These are phyloP conservation scores for Drosophila littoralis DNA, from an alignment of 1,140 invertebrate genomes.

Conservation along the genomic window DNA sequence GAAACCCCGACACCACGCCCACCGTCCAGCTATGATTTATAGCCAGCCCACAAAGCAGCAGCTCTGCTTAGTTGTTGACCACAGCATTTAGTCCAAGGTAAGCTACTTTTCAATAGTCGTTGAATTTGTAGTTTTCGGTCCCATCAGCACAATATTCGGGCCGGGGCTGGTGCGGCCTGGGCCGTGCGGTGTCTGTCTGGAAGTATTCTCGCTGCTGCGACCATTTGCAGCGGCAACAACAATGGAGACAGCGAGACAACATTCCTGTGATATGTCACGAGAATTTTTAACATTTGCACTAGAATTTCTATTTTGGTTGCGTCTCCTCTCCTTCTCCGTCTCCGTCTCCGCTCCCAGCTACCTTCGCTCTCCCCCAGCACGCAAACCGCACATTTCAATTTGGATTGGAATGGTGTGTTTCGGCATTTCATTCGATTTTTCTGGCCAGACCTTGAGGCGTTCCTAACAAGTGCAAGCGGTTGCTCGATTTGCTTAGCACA, in stretches of 20 bases:
- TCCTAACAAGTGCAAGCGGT: slow-evolving; percentile 35
- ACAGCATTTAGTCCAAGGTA: slow-evolving; percentile 66
- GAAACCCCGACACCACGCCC: slow-evolving; percentile 60
- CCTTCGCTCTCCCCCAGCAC: slow-evolving; percentile 6
- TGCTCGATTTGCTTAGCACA: slow-evolving; percentile 17
- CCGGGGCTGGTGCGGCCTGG: background rate
- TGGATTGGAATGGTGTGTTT: slow-evolving; percentile 15
- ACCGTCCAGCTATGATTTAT: slow-evolving; percentile 62
- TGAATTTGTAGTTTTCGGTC: slow-evolving; percentile 40
- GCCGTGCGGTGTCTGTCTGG: slow-evolving; percentile 39
- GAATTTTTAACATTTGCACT: slow-evolving; percentile 73
- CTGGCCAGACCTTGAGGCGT: slow-evolving; percentile 34
- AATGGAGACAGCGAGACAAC: slow-evolving; percentile 52
- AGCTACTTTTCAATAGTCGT: slow-evolving; percentile 44
- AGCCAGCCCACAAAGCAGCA: slow-evolving; percentile 30
- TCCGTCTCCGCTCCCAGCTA: background rate
- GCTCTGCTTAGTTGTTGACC: slow-evolving; percentile 31
- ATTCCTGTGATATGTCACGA: slow-evolving; percentile 73
- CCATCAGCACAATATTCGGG: slow-evolving; percentile 42
- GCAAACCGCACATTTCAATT: slow-evolving; percentile 13
- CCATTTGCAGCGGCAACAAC: slow-evolving; percentile 47
- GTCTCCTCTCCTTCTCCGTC: background rate
- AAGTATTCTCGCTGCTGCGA: slow-evolving; percentile 40
- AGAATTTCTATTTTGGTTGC: slow-evolving; percentile 68
- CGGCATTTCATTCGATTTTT: background rate